These are phyloP conservation scores for Eupithecia dodoneata DNA, from an alignment of 2,888 invertebrate species.

Conservation along the genomic window DNA sequence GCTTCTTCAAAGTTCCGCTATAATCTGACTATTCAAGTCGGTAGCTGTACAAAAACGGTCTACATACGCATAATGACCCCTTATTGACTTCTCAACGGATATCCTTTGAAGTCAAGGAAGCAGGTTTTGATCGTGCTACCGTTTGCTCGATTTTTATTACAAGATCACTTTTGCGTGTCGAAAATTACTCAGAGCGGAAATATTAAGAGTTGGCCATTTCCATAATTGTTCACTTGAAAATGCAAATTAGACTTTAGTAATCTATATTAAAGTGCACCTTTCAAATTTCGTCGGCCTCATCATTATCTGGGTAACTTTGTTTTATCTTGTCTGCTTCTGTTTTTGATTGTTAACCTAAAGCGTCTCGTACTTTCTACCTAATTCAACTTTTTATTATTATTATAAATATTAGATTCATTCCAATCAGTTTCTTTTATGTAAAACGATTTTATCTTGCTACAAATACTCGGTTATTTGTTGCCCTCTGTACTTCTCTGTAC, in stretches of 20 bases:
- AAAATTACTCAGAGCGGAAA: slow-evolving; percentile 68
- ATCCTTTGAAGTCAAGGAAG: slow-evolving; percentile 75
- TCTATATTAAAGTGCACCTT: slow-evolving; percentile 28
- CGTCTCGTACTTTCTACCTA: not conserved
- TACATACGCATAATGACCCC: slow-evolving; percentile 71
- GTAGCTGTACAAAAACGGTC: slow-evolving; percentile 56
- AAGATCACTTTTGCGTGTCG: slow-evolving; percentile 72
- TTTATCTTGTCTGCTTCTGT: slow-evolving; percentile 3
- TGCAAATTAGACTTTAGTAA: slow-evolving; percentile 52
- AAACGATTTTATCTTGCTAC: not conserved
- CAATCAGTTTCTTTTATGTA: not conserved
- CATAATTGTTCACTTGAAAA: slow-evolving; percentile 56
- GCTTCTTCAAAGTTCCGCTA: slow-evolving; percentile 14
- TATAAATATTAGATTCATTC: not conserved
- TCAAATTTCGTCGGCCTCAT: slow-evolving; percentile 24
- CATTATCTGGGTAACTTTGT: not conserved
- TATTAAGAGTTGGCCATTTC: slow-evolving; percentile 56
- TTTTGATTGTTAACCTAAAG: not conserved
- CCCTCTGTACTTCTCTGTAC: slow-evolving; percentile 10
- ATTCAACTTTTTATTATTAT: not conserved
- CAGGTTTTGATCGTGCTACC: slow-evolving; percentile 66
- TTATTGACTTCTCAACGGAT: slow-evolving; percentile 70
- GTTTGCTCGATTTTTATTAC: slow-evolving; percentile 57
- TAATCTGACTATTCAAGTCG: slow-evolving; percentile 8
- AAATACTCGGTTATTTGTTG: slow-evolving; percentile 4